phyloP scores from a whole-genome alignment of 1,140 invertebrate species.

The Ganaspis sp. region DNA sequence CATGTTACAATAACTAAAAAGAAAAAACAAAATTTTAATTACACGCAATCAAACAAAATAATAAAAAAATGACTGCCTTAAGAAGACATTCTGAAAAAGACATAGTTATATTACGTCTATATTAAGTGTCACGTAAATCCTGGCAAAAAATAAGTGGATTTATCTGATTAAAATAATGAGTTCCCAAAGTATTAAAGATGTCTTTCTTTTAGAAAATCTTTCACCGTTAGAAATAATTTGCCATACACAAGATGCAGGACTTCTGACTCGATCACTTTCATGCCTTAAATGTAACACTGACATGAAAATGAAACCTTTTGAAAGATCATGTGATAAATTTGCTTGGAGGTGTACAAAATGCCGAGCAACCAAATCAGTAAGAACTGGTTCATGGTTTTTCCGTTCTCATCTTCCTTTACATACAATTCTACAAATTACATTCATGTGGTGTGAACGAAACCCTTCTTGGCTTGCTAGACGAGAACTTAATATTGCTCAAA shows the following conservation, averaged over 20 bases:
- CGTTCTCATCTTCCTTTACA: background rate
- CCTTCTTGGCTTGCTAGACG: background rate
- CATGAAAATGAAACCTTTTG: constrained; percentile 10
- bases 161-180: background rate
- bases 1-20: no score
- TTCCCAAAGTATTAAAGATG: background rate
- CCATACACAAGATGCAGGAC: background rate
- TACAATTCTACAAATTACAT: constrained; percentile 29
- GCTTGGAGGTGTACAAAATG: constrained; percentile 24
- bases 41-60: no score
- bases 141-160: background rate
- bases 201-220: background rate
- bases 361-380: background rate
- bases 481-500: background rate
- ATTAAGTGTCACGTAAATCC: no score
- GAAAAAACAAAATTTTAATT: no score
- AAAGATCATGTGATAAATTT: constrained; percentile 5
- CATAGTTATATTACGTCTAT: no score
- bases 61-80: no score
- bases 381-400: constrained; percentile 26
- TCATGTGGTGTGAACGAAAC: background rate
- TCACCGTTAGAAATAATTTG: background rate
- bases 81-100: no score
- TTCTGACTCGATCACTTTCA: background rate
- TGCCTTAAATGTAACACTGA: constrained; percentile 1